Base-by-base conservation (phyloP, 23 tunicate genomes). In the Phallusia fumigata region DNA sequence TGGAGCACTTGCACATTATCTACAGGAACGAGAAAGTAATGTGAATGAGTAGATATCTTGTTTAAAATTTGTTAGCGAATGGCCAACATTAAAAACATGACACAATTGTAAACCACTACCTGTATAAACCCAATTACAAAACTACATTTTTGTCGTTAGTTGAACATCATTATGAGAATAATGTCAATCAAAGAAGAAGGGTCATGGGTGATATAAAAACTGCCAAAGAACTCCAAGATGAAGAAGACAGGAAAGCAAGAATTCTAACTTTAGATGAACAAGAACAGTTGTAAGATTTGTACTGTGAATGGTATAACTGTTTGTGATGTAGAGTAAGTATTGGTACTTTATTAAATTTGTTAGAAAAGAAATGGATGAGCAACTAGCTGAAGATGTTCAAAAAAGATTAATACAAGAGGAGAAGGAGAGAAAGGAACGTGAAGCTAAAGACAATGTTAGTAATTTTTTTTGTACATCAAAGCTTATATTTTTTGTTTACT, bases 11-110 rank as follows among this genome's bases (percentile, higher is more conserved):
- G 96, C 96, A 18, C 79, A 91, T 45, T 52, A 86, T 64, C 65
- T 91, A 36, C 96, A 91, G 53, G 87, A 91, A 73, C 33, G 89
- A 86, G 96, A 91, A 79, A 91, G 96, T 91, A 86, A 10, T 85
- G 15, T 18, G 47, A 40, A 40, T 40, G 5, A 3, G 10, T 13
- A 32, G 53, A 30, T 26, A 2, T 81, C 12, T 0, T 18, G 12
- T 33, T 24, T 76, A 53, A 76, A 33, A 35, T 30, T 33, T 33
- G 13, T 76, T 73, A 30, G 19, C 21, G n/a, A 73, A 31, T 31
- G 33, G 15, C 79, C 44, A 2, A 15, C n/a, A n/a, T n/a, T n/a
- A n/a, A n/a, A n/a, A n/a, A n/a, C n/a, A n/a, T n/a, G n/a, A n/a
- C n/a, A n/a, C n/a, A n/a, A n/a, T 51, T 51, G 58, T 18, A 51